Evolutionary conservation across 23 tunicate species (phyloP).

Genomic region (Halocynthia aurantium): DNA sequence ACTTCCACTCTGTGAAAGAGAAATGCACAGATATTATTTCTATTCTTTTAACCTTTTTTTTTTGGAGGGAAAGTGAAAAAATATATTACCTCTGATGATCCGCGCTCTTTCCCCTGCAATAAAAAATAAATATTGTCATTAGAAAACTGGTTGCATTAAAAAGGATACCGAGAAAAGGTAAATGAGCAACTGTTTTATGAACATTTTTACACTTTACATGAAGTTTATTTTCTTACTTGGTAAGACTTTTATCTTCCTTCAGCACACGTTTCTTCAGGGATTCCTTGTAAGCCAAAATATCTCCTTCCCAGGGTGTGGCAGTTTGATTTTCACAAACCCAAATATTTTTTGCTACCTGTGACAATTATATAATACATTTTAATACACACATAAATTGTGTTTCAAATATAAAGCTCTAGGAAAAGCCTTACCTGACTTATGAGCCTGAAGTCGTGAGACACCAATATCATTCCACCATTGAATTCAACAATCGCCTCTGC

Average conservation of each 20-base stretch:
- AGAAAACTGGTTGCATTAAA: no score
- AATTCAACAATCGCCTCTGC: constrained; percentile 87
- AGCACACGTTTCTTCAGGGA: constrained; percentile 61
- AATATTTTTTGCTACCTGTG: constrained; percentile 57
- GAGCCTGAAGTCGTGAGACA: constrained; percentile 91
- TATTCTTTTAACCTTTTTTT: no score
- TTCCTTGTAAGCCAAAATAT: constrained; percentile 55
- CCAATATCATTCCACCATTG: constrained; percentile 84
- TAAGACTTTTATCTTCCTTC: constrained; percentile 38
- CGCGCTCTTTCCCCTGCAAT: constrained; percentile 66
- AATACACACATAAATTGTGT: background rate
- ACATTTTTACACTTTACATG: background rate
- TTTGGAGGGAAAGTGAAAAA: background rate
- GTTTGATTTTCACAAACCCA: constrained; percentile 81
- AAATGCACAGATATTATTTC: background rate
- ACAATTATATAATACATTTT: background rate
- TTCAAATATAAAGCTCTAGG: background rate
- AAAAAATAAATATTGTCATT: constrained; percentile 2
- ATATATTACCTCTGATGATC: constrained; percentile 33
- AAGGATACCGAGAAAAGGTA: background rate
- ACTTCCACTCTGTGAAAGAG: background rate
- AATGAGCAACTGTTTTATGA: background rate
- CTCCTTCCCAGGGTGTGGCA: constrained; percentile 57
- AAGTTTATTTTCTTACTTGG: constrained; percentile 37
- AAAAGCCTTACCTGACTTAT: constrained; percentile 49